Evolutionary conservation across 2,797 vertebrate species (phyloP).

Genomic region (Leucoraja ocellata): DNA sequence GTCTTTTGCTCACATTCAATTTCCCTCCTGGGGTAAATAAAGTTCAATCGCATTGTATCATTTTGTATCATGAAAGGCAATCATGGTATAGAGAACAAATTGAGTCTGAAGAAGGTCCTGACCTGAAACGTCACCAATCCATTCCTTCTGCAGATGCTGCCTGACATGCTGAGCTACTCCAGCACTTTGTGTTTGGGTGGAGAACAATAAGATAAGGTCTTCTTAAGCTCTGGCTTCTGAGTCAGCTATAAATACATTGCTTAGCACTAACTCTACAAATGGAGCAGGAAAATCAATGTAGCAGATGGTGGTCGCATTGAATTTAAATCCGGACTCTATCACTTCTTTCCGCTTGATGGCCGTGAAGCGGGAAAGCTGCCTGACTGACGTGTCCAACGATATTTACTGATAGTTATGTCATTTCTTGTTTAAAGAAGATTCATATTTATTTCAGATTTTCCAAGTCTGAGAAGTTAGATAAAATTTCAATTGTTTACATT

Average conservation of each 20-base stretch:
- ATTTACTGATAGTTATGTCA: neutral
- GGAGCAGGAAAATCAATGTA: neutral
- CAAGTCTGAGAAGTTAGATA: neutral
- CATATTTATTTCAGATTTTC: neutral
- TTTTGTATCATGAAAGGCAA: neutral
- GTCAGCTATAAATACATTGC: neutral
- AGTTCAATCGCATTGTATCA: too few relatives aligned
- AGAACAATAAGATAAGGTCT: too few relatives aligned
- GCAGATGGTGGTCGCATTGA: neutral
- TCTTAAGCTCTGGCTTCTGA: neutral
- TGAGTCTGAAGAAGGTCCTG: too few relatives aligned
- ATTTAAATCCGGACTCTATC: neutral
- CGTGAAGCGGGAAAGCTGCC: neutral
- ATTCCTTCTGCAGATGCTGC: too few relatives aligned
- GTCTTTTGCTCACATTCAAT: neutral
- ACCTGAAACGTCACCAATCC: too few relatives aligned
- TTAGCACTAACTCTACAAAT: neutral
- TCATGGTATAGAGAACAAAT: neutral
- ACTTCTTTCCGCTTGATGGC: too few relatives aligned
- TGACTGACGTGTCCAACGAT: neutral
- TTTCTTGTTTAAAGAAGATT: neutral
- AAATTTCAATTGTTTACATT: neutral
- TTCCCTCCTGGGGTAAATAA: too few relatives aligned
- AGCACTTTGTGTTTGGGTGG: too few relatives aligned
- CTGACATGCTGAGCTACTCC: too few relatives aligned